A percentile compares a stretch with the other conserved stretches of the same genome.
phyloP scores from a whole-genome alignment of 37 sponge, comb jelly and placozoan species.

The Geodia barretti region DNA sequence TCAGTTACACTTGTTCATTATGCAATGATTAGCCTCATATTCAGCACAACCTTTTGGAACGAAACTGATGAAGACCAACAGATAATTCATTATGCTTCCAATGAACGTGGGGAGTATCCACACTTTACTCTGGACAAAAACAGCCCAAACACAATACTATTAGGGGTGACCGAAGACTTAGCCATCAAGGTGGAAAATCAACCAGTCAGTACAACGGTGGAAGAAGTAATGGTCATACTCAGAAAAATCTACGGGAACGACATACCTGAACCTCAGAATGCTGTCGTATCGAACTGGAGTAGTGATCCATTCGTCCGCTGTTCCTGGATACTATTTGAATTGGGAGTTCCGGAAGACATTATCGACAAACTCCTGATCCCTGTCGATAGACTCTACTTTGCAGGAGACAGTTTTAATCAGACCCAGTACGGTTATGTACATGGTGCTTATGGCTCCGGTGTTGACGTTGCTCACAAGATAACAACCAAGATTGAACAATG shows the following conservation, averaged over 20 bases:
- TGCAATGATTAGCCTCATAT: constrained; percentile 43
- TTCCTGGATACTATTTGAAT: constrained; percentile 30
- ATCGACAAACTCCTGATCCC: constrained; percentile 8
- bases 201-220: constrained; percentile 11
- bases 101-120: constrained; percentile 28
- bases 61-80: neutral
- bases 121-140: constrained; percentile 9
- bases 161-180: constrained; percentile 33
- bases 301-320: constrained; percentile 57
- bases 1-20: constrained; percentile 9
- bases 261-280: constrained; percentile 21
- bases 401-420: constrained; percentile 55
- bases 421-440: constrained; percentile 56
- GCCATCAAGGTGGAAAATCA: constrained; percentile 33
- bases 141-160: constrained; percentile 32
- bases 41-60: constrained; percentile 45
- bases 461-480: constrained; percentile 41
- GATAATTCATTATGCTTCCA: constrained; percentile 5
- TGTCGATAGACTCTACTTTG: constrained; percentile 53
- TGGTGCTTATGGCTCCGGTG: constrained; percentile 69
- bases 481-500: no score
- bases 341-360: constrained; percentile 11
- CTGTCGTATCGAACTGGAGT: constrained; percentile 52
- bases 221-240: constrained; percentile 38
- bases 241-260: constrained; percentile 40